phyloP scores from a whole-genome alignment of 2,797 vertebrate genomes.

The Telmatherina bonti region DNA sequence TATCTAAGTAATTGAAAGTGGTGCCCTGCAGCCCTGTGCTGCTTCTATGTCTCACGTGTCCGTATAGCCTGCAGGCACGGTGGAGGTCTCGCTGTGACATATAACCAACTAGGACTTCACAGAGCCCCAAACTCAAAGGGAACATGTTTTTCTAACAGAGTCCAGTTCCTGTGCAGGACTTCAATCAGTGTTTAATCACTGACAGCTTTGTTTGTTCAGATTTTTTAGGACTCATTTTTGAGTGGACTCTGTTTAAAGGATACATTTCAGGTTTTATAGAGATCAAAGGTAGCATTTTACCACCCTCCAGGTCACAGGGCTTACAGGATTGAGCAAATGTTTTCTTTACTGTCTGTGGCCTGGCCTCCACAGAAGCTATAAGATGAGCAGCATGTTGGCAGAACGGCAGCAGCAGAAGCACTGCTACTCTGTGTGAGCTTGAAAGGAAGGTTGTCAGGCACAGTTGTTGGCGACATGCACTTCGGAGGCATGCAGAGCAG shows the following conservation, averaged over 20 bases:
- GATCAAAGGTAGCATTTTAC: not conserved
- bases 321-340: not conserved
- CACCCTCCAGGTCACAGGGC: not conserved
- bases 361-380: not conserved
- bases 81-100: not conserved
- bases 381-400: not conserved
- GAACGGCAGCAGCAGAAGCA: not conserved
- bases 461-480: not conserved
- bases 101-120: not conserved
- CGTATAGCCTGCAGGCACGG: not conserved
- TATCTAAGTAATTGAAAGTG: no score
- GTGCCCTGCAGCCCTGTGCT: no score
- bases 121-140: not conserved
- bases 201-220: not conserved
- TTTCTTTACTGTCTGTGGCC: not conserved
- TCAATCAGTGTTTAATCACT: not conserved
- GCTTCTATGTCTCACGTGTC: not conserved
- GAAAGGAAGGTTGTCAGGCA: constrained; percentile 1
- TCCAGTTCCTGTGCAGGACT: not conserved
- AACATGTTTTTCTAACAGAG: not conserved
- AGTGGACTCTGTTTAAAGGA: not conserved
- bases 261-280: not conserved
- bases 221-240: not conserved
- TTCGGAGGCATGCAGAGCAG: not conserved
- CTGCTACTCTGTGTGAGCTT: not conserved